Evolutionary conservation across 1,140 invertebrate species (phyloP).

Genomic region (Brachionus paranguensis): DNA sequence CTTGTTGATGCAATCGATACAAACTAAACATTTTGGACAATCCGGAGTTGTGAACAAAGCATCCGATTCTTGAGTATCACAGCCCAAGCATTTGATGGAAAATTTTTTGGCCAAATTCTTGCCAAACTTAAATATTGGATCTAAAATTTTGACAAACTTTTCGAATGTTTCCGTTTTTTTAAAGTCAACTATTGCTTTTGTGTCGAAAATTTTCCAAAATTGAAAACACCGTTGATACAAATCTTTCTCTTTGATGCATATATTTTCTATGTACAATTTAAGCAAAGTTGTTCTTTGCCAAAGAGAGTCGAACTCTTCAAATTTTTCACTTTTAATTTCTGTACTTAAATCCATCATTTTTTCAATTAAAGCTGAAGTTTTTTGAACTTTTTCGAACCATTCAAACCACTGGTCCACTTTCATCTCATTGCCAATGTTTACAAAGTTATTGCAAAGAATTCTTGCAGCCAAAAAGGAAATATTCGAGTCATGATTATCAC

Average conservation of each 20-base stretch:
- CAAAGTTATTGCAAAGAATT: background rate
- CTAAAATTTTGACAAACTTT: background rate
- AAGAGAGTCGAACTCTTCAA: background rate
- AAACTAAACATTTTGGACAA: background rate
- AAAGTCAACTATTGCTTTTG: background rate
- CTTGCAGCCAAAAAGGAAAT: background rate
- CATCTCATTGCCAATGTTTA: background rate
- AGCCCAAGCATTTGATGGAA: background rate
- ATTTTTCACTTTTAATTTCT: background rate
- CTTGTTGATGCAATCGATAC: background rate
- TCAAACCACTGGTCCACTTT: background rate
- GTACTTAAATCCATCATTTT: background rate
- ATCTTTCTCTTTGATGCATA: background rate
- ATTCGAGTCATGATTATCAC: background rate
- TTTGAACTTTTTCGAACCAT: conserved; percentile 12
- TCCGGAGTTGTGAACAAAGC: background rate
- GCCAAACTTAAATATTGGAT: background rate
- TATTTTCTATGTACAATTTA: conserved; percentile 14
- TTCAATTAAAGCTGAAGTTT: background rate
- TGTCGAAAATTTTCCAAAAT: background rate
- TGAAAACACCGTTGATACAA: background rate
- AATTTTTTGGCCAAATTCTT: background rate
- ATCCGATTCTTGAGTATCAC: background rate
- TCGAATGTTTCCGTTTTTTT: background rate
- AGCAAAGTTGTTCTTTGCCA: background rate